Evolutionary conservation across 2,113 vertebrate genomes (phyloP), one percentile per base, ranked within the genome.

Genomic region (Aegithalos caudatus): DNA sequence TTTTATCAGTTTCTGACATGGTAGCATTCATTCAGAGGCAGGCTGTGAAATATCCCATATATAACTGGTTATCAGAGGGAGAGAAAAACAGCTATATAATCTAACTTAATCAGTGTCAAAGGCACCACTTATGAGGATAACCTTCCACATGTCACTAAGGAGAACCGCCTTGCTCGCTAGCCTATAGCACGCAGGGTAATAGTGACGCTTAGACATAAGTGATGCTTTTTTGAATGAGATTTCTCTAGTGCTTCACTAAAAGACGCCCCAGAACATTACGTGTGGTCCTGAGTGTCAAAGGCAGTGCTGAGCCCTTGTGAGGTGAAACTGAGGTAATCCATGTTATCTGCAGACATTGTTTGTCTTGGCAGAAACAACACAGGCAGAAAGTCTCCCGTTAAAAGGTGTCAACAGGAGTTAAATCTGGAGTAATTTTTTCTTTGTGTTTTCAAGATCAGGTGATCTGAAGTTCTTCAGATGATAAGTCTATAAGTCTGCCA

Each of bases 1-100:
- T 97, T 98, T 98, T 98, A 98, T 98, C 98, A 88, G 97, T 96
- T 97, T 97, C 94, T 98, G 97, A 97, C 97, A 97, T 45, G 86
- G 79, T 96, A n/a, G 51, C 96, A 97, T 98, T 97, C 97, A 97
- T 96, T 96, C 94, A 93, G 92, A 83, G 81, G 51, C 54, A 1
- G 80, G 60, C 92, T 94, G 83, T 87, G 93, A 91, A 69, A 93
- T 91, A 96, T 87, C 86, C 94, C 66, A 91, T 67, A 76, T 95
- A 95, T 95, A 97, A 95, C 62, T 91, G 93, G 95, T 96, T 98
- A 98, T 97, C 92, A 88, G 90, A 92, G 74, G 81, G 78, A 96
- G 84, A 96, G 87, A 90, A 86, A 73, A 93, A 86, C 91, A 96
- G 91, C 91, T 91, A 92, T 95, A 96, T 97, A 94, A 93, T 88